Percentiles rank a stretch among this genome's conserved stretches.
Conservation (phyloP, 53 echinoderm and acorn worm genomes). For the Pentamera pediparva region DNA sequence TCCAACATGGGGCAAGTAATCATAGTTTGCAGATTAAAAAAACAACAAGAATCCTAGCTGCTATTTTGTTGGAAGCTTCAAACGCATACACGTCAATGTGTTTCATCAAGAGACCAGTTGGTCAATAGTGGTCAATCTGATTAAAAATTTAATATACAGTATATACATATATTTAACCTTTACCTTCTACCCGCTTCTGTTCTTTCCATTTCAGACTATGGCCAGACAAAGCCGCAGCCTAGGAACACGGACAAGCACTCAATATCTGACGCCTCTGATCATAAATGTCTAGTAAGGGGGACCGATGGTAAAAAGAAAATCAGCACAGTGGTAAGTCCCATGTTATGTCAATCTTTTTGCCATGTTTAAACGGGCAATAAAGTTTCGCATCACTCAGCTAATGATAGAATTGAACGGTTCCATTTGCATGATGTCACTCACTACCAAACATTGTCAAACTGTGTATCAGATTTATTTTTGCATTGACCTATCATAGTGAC, state of each 20-base stretch:
- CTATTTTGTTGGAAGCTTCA: too few relatives aligned
- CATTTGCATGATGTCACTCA: too few relatives aligned
- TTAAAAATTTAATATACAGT: neutral
- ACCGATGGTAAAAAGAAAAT: constrained; percentile 92
- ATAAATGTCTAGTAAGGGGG: constrained; percentile 91
- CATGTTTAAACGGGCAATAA: neutral
- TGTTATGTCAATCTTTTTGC: neutral
- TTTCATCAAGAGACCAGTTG: too few relatives aligned
- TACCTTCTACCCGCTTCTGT: neutral
- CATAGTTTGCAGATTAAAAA: too few relatives aligned
- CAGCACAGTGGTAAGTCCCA: constrained; percentile 84
- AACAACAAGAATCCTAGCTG: too few relatives aligned
- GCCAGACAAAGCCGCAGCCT: constrained; percentile 87
- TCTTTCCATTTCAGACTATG: constrained; percentile 62
- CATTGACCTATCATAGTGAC: too few relatives aligned
- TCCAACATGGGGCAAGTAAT: too few relatives aligned
- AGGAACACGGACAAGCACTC: constrained; percentile 42
- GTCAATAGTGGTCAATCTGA: too few relatives aligned
- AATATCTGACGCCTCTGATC: constrained; percentile 64
- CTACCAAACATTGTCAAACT: too few relatives aligned
- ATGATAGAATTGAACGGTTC: neutral
- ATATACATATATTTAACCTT: neutral
- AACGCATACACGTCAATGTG: too few relatives aligned
- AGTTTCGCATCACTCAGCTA: neutral
- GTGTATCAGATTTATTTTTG: too few relatives aligned